Conservation (phyloP, 2,797 vertebrate species). For the Tamandua tetradactyla region DNA sequence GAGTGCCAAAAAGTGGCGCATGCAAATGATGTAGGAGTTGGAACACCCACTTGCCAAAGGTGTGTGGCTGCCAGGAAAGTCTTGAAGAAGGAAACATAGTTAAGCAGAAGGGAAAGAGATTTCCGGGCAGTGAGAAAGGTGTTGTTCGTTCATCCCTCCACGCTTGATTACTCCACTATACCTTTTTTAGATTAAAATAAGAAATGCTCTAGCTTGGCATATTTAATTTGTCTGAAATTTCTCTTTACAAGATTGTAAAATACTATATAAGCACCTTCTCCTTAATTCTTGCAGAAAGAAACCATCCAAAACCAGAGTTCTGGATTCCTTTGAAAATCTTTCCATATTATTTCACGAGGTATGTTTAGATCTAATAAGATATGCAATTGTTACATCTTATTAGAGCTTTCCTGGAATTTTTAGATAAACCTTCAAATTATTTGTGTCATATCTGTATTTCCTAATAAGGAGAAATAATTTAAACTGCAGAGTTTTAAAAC, state of each 20-base stretch:
- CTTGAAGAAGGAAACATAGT: neutral
- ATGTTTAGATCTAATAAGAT: neutral
- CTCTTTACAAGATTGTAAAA: neutral
- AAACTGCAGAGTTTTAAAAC: conserved; percentile 42
- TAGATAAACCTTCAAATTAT: conserved; percentile 37
- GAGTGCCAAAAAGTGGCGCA: neutral
- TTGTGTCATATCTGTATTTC: conserved; percentile 13
- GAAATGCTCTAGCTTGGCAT: neutral
- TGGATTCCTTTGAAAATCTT: neutral
- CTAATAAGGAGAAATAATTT: conserved; percentile 15
- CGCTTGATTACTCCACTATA: neutral
- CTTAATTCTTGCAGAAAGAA: neutral
- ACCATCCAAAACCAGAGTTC: neutral
- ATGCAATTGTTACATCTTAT: neutral
- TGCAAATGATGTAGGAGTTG: neutral
- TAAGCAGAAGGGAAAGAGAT: neutral
- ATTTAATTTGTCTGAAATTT: neutral
- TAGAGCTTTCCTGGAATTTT: neutral
- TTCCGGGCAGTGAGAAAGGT: neutral
- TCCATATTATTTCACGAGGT: neutral
- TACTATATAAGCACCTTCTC: neutral
- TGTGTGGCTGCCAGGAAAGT: neutral
- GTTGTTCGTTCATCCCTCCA: neutral
- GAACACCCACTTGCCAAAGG: neutral
- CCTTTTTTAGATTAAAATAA: neutral